phyloP scores from a whole-genome alignment of 37 sponge, comb jelly and placozoan species.

The Oopsacas minuta region DNA sequence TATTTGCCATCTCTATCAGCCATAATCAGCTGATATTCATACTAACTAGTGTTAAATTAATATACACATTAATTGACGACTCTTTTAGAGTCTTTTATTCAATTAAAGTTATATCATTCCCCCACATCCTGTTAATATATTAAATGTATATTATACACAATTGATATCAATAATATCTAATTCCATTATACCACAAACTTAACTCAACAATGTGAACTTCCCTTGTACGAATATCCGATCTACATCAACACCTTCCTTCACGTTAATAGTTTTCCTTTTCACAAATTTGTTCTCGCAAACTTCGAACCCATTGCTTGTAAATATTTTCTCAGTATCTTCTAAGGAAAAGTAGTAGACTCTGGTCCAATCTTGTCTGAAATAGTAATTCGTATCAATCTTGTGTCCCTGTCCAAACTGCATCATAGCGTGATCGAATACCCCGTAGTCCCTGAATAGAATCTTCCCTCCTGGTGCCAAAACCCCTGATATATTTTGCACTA shows the following conservation, averaged over 20 bases:
- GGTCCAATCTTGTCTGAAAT: constrained; percentile 90
- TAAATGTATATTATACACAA: too few relatives aligned
- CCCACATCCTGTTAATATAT: too few relatives aligned
- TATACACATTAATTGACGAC: too few relatives aligned
- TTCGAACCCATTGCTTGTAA: constrained; percentile 41
- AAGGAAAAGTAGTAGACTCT: constrained; percentile 87
- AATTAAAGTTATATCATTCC: too few relatives aligned
- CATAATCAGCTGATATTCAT: too few relatives aligned
- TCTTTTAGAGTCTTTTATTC: too few relatives aligned
- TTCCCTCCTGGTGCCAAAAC: constrained; percentile 69
- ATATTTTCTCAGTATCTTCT: constrained; percentile 55
- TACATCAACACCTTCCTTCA: constrained; percentile 58
- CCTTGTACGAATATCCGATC: constrained; percentile 80
- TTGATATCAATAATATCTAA: too few relatives aligned
- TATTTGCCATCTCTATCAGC: too few relatives aligned
- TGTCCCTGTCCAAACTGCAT: constrained; percentile 78
- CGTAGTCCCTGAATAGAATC: constrained; percentile 85
- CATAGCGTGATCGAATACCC: constrained; percentile 96
- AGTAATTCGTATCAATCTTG: constrained; percentile 82
- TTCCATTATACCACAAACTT: background rate
- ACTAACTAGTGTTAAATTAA: too few relatives aligned
- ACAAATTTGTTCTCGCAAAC: constrained; percentile 40
- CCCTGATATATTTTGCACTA: constrained; percentile 51
- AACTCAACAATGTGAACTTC: constrained; percentile 24
- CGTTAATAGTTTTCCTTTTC: constrained; percentile 71